These are phyloP conservation scores for Lasioglossum baleicum DNA, from an alignment of 1,140 invertebrate species.

Conservation along the genomic window DNA sequence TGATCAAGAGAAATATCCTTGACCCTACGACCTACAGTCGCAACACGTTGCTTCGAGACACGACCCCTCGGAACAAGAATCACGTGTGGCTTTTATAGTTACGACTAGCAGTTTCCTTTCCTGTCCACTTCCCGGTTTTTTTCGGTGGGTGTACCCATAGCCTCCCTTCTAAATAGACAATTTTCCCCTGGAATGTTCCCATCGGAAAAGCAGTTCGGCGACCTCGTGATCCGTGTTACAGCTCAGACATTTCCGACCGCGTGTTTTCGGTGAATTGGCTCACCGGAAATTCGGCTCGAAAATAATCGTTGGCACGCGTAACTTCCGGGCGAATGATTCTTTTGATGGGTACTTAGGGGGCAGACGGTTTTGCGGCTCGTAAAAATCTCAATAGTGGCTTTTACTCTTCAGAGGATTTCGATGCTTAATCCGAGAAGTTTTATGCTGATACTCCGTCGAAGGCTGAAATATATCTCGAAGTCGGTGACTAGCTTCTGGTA, in stretches of 20 bases:
- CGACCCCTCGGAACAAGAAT: not conserved
- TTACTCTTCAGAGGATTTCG: not conserved
- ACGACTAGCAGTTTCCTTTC: not conserved
- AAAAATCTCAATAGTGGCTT: not conserved
- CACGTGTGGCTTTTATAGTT: slow-evolving; percentile 3
- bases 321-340: not conserved
- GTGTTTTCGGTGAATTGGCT: not conserved
- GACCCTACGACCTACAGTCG: not conserved
- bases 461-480: not conserved
- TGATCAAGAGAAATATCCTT: too few relatives aligned
- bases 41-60: not conserved
- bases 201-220: not conserved
- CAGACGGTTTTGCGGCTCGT: not conserved
- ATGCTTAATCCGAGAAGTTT: not conserved
- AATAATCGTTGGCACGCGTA: not conserved
- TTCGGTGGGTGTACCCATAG: not conserved
- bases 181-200: not conserved
- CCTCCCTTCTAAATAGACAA: not conserved
- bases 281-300: not conserved
- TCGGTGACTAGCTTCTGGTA: too few relatives aligned
- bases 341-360: not conserved
- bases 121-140: not conserved
- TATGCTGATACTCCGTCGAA: not conserved
- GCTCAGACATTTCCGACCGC: not conserved
- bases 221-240: not conserved